A percentile compares a stretch with the other conserved stretches of the same genome.
These are phyloP conservation scores for Neoniphon sammara DNA, from an alignment of 2,797 vertebrate species.

Conservation along the genomic window DNA sequence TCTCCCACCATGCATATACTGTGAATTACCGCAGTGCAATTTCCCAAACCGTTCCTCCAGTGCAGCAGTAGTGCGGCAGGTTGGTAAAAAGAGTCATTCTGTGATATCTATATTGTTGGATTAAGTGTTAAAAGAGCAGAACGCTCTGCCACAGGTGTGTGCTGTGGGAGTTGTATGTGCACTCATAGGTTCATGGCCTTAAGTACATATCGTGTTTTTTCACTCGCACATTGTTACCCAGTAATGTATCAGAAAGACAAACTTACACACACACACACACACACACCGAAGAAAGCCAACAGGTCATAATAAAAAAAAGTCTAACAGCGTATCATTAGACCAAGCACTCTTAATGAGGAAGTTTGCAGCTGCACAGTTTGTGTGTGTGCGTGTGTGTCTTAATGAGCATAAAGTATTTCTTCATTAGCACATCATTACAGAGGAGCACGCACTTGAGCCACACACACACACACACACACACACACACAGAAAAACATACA, in stretches of 20 bases:
- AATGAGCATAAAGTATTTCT: constrained; percentile 37
- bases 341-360: constrained; percentile 24
- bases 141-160: not conserved
- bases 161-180: not conserved
- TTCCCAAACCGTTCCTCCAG: too few species aligned
- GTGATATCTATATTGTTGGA: not conserved
- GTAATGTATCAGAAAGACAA: constrained; percentile 1
- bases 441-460: constrained; percentile 6
- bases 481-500: not conserved
- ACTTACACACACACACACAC: not conserved
- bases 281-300: constrained; percentile 19
- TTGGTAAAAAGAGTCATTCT: not conserved
- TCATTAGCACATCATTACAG: constrained; percentile 56
- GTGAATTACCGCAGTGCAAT: not conserved
- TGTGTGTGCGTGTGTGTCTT: not conserved
- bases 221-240: constrained; percentile 16
- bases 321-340: not conserved
- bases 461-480: constrained; percentile 8
- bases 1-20: not conserved
- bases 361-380: constrained; percentile 1
- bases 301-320: not conserved
- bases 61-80: not conserved
- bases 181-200: not conserved
- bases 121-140: not conserved
- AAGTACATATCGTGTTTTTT: constrained; percentile 8